Conservation (phyloP, 2,797 vertebrate genomes). For the Melopsittacus undulatus region DNA sequence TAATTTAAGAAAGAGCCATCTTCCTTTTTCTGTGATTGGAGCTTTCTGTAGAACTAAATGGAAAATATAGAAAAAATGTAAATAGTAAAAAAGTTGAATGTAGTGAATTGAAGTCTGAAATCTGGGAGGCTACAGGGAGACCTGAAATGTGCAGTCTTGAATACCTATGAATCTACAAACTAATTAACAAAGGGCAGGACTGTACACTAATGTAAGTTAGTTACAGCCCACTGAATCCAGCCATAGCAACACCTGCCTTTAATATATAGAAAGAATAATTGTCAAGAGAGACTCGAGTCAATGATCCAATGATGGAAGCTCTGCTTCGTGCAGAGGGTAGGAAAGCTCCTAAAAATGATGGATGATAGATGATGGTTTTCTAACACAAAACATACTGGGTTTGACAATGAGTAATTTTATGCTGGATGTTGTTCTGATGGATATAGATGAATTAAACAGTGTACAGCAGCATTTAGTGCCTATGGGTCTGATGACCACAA, state of each 20-base stretch:
- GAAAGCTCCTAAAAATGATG: slow-evolving; percentile 59
- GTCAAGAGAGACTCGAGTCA: slow-evolving; percentile 32
- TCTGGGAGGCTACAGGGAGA: not conserved
- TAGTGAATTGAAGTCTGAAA: not conserved
- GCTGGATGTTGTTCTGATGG: slow-evolving; percentile 25
- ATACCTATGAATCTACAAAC: not conserved
- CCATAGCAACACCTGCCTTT: slow-evolving; percentile 62
- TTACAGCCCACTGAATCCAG: slow-evolving; percentile 27
- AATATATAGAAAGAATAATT: slow-evolving; percentile 58
- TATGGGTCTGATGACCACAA: not conserved
- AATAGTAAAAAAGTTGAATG: not conserved
- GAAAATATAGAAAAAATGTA: not conserved
- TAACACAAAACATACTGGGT: slow-evolving; percentile 56
- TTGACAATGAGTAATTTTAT: slow-evolving; percentile 58
- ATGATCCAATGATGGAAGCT: slow-evolving; percentile 47
- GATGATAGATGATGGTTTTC: slow-evolving; percentile 48
- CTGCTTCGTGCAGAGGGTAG: slow-evolving; percentile 18
- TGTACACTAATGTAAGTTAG: not conserved
- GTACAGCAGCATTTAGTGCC: slow-evolving; percentile 3
- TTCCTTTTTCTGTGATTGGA: not conserved
- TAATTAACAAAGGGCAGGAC: slow-evolving; percentile 39
- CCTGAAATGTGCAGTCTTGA: not conserved
- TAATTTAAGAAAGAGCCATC: not conserved
- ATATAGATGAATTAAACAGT: slow-evolving; percentile 26
- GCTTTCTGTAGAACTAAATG: not conserved